phyloP scores from a whole-genome alignment of 2,797 vertebrate species.

The Sebastes goodei region DNA sequence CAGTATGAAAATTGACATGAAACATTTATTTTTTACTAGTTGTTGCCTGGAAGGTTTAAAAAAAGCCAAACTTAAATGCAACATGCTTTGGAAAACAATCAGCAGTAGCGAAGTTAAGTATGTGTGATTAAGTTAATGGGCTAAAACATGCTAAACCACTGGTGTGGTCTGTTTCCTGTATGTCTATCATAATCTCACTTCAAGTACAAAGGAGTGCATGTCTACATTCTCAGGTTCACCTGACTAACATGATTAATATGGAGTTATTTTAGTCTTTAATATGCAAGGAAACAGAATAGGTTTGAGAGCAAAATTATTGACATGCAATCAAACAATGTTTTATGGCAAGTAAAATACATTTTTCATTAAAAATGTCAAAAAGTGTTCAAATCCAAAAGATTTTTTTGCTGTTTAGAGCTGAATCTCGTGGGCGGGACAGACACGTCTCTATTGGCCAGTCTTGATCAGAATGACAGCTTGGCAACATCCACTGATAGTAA shows the following conservation, averaged over 20 bases:
- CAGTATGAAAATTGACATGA: neutral
- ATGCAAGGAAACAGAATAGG: neutral
- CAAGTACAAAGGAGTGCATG: neutral
- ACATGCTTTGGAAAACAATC: neutral
- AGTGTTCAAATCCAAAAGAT: neutral
- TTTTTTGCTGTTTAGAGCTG: neutral
- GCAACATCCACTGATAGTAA: no score
- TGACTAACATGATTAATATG: slow-evolving; percentile 40
- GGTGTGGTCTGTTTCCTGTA: neutral
- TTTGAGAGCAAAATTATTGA: neutral
- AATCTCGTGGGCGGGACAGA: neutral
- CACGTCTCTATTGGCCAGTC: no score
- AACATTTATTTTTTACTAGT: neutral
- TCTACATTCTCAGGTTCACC: slow-evolving; percentile 26
- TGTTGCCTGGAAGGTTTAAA: neutral
- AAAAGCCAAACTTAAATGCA: neutral
- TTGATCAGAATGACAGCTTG: no score
- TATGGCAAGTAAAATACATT: neutral
- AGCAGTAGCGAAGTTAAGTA: neutral
- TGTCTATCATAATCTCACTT: neutral
- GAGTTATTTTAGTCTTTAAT: neutral
- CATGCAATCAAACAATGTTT: neutral
- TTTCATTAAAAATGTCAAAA: neutral
- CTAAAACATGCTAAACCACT: neutral
- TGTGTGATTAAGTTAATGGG: neutral